Percentiles rank a stretch among this genome's conserved stretches.
Conservation (phyloP, 30 jellyfish, hydroid and myxozoan genomes). For the Pelagia noctiluca region DNA sequence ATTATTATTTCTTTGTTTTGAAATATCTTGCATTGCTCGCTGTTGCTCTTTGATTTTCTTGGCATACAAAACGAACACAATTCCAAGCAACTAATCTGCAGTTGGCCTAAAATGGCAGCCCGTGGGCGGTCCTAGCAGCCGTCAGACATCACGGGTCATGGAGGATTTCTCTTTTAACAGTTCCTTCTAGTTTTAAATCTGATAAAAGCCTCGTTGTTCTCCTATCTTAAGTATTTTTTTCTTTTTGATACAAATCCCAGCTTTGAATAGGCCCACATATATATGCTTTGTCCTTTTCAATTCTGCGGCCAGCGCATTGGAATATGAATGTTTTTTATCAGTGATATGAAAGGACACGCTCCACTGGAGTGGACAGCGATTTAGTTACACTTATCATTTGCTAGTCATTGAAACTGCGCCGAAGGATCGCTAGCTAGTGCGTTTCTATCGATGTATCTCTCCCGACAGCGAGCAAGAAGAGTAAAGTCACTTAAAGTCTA, state of each 20-base stretch:
- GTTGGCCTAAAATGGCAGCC: too few species aligned
- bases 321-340: background rate
- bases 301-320: constrained; percentile 2
- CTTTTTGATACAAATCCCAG: constrained; percentile 40
- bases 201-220: constrained; percentile 55
- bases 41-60: too few species aligned
- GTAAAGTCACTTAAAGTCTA: too few species aligned
- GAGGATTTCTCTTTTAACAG: constrained; percentile 28
- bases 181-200: constrained; percentile 42
- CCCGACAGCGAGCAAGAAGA: too few species aligned
- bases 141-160: constrained; percentile 30
- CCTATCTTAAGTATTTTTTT: constrained; percentile 16
- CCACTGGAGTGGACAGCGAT: background rate
- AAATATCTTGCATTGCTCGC: too few species aligned
- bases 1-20: too few species aligned
- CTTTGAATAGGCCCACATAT: constrained; percentile 20
- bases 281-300: constrained; percentile 17
- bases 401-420: too few species aligned
- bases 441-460: too few species aligned
- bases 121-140: constrained; percentile 5
- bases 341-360: background rate
- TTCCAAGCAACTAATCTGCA: too few species aligned
- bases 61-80: too few species aligned
- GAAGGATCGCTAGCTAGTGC: too few species aligned
- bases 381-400: too few species aligned